These are phyloP conservation scores for Drosophila phalerata DNA, from an alignment of 2,888 invertebrate genomes.

Conservation along the genomic window DNA sequence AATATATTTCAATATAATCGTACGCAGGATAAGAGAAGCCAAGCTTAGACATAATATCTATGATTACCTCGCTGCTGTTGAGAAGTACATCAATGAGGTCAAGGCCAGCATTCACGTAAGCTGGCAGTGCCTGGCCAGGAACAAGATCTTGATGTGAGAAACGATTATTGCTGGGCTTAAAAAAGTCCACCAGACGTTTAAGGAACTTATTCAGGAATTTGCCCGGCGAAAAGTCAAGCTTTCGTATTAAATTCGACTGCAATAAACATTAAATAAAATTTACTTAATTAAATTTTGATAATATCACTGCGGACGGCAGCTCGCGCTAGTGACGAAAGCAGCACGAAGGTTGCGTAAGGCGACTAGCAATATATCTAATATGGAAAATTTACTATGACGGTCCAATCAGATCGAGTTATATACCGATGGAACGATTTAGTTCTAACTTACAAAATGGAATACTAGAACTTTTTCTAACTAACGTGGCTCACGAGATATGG, in stretches of 20 bases:
- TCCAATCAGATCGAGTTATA: too few relatives aligned
- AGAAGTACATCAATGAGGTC: constrained; percentile 85
- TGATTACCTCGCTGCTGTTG: constrained; percentile 77
- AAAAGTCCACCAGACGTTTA: constrained; percentile 92
- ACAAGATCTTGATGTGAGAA: constrained; percentile 94
- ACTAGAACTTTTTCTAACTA: too few relatives aligned
- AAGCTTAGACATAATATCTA: not conserved
- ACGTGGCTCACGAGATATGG: too few relatives aligned
- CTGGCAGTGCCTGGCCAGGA: constrained; percentile 81
- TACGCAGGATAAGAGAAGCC: not conserved
- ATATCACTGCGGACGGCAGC: too few relatives aligned
- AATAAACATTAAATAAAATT: not conserved
- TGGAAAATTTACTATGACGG: too few relatives aligned
- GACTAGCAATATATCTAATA: too few relatives aligned
- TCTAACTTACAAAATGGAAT: too few relatives aligned
- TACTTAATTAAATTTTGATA: too few relatives aligned
- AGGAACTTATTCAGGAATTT: constrained; percentile 87
- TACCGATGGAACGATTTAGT: too few relatives aligned
- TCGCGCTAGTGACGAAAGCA: too few relatives aligned
- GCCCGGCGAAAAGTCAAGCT: constrained; percentile 89
- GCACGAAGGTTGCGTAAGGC: too few relatives aligned
- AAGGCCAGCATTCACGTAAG: constrained; percentile 84
- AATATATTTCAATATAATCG: not conserved
- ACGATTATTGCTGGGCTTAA: constrained; percentile 94
- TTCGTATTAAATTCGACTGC: constrained; percentile 86